These are phyloP conservation scores for Musca vetustissima DNA, from an alignment of 1,140 invertebrate genomes.

Conservation along the genomic window DNA sequence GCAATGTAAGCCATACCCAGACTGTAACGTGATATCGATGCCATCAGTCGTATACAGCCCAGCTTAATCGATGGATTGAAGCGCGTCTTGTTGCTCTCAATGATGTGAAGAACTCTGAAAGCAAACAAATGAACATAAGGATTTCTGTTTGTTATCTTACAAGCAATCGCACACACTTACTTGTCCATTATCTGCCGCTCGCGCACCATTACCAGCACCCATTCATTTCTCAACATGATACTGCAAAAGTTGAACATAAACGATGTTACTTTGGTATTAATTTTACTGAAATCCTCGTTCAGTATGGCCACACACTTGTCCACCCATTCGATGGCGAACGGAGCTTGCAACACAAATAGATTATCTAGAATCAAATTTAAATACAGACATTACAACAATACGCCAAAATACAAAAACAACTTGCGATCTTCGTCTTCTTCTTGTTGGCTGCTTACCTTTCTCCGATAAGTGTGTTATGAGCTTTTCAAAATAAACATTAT, in stretches of 20 bases:
- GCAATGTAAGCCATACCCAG: conserved; percentile 62
- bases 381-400: conserved; percentile 12
- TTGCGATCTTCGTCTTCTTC: too few relatives aligned
- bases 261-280: conserved; percentile 49
- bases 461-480: conserved; percentile 57
- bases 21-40: conserved; percentile 58
- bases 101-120: conserved; percentile 36
- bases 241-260: conserved; percentile 53
- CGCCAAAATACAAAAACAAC: conserved; percentile 1
- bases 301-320: conserved; percentile 43
- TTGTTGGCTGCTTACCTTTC: conserved; percentile 51
- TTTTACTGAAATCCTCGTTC: conserved; percentile 36
- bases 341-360: conserved; percentile 38
- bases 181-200: conserved; percentile 42
- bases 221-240: conserved; percentile 45
- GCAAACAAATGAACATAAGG: not conserved
- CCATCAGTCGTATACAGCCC: conserved; percentile 62
- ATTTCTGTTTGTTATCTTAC: not conserved
- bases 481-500: conserved; percentile 59
- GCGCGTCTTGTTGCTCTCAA: conserved; percentile 32
- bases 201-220: conserved; percentile 42
- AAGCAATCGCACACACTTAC: conserved; percentile 28
- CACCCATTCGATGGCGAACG: conserved; percentile 45
- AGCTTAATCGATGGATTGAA: conserved; percentile 62
- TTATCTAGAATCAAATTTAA: conserved; percentile 36